Base-by-base conservation (phyloP, 2,888 invertebrate genomes). In the Subacronicta megacephala region DNA sequence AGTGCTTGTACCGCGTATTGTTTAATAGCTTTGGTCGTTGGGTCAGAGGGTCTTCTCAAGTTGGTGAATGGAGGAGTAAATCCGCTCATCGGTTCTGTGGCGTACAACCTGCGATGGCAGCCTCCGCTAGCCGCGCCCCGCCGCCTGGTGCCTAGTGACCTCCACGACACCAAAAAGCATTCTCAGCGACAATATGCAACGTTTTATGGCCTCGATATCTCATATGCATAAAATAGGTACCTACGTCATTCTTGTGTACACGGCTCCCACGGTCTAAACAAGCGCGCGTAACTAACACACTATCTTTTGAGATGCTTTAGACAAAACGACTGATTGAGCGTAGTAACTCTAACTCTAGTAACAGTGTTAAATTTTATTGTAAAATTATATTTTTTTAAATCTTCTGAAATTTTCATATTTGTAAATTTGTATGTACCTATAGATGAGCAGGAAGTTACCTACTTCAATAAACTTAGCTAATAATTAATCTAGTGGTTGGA, bases 141-240 rank as follows among this genome's bases (percentile, higher is more conserved):
- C 58, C 52, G 23, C 66, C 52, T 52, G 47, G 63, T 76, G 65
- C 72, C 73, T 72, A 75, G 76, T 82, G 82, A 83, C 88, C 86
- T 85, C 83, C 79, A 78, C 75, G 75, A 65, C 76, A 80, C 76
- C 75, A 80, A 84, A 84, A 82, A 81, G 75, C 81, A 77, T 81
- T 87, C 87, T 84, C 84, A 84, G 78, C 81, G 72, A 77, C 65
- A 81, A 69, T 67, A 69, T 71, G 78, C 85, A 85, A 78, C 81
- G 78, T 76, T 79, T 73, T 77, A 77, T 78, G 87, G 78, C 88
- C 85, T 87, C 83, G 80, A 84, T 82, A 78, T 64, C 67, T 75
- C 75, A 67, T 75, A 78, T 76, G 71, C 71, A 77, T 65, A 68
- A 68, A 73, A 74, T 60, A 31, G n/a, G 3, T 31, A 31, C 31